A percentile compares a stretch with the other conserved stretches of the same genome.
phyloP scores from a whole-genome alignment of 2,888 invertebrate species.

The Orchesellides sinensis region DNA sequence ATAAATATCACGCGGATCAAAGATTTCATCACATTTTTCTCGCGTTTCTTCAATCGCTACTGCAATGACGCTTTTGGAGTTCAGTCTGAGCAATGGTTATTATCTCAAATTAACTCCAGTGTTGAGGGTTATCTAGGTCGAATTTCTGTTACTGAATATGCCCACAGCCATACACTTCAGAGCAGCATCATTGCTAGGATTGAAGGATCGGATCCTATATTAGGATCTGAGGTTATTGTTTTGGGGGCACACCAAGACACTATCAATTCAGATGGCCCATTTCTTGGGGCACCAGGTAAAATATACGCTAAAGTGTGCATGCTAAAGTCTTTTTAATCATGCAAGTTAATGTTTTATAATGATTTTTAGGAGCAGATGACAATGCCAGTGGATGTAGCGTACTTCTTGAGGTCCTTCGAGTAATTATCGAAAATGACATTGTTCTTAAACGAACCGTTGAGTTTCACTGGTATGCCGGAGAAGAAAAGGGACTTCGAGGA shows the following conservation, averaged over 20 bases:
- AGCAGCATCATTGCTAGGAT: constrained; percentile 58
- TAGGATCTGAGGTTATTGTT: constrained; percentile 43
- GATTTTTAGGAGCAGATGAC: constrained; percentile 61
- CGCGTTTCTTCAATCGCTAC: constrained; percentile 50
- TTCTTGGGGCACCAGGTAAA: constrained; percentile 42
- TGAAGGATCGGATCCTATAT: constrained; percentile 51
- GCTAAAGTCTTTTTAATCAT: background rate
- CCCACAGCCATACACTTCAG: constrained; percentile 51
- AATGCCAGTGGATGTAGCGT: constrained; percentile 61
- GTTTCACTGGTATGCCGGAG: constrained; percentile 62
- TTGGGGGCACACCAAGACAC: constrained; percentile 67
- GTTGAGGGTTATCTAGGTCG: constrained; percentile 40
- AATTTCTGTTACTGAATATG: constrained; percentile 23
- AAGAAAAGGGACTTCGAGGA: constrained; percentile 55
- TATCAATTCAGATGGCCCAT: constrained; percentile 15
- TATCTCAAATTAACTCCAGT: constrained; percentile 24
- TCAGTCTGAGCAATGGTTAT: constrained; percentile 46
- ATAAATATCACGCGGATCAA: constrained; percentile 36
- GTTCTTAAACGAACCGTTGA: constrained; percentile 51
- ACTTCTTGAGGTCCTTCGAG: constrained; percentile 57
- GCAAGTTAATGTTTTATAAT: background rate
- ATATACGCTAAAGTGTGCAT: background rate
- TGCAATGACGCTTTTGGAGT: constrained; percentile 39
- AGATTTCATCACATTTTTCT: constrained; percentile 38
- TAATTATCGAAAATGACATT: constrained; percentile 39